A percentile compares a stretch with the other conserved stretches of the same genome.
These are phyloP conservation scores for Stenichneumon culpator DNA, from an alignment of 2,888 invertebrate species.

Conservation along the genomic window DNA sequence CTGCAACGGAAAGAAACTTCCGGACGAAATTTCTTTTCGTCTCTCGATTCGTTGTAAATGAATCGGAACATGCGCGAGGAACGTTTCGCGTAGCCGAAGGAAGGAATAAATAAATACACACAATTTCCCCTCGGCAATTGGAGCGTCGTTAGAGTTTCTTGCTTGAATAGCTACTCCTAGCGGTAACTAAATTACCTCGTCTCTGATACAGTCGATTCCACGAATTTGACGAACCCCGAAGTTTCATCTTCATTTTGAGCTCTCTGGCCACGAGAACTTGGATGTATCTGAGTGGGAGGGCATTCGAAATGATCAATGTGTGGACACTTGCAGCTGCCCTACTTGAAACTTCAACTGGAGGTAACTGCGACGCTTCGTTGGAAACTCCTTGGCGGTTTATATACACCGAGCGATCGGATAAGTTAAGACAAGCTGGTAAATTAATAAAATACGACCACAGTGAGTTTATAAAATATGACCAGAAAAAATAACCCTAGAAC, in stretches of 20 bases:
- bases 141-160: constrained; percentile 15
- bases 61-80: constrained; percentile 1
- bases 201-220: constrained; percentile 33
- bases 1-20: not conserved
- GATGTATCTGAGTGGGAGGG: constrained; percentile 23
- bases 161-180: not conserved
- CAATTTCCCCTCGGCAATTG: not conserved
- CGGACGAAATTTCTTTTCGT: not conserved
- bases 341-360: not conserved
- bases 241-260: constrained; percentile 7
- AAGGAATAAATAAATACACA: not conserved
- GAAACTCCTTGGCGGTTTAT: not conserved
- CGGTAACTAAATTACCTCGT: constrained; percentile 30
- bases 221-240: not conserved
- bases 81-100: not conserved
- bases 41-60: constrained; percentile 13
- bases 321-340: not conserved
- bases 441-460: too few species aligned
- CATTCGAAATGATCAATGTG: not conserved
- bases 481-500: too few species aligned
- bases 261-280: not conserved
- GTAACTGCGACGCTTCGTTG: constrained; percentile 13
- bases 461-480: too few species aligned
- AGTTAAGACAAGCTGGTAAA: too few species aligned
- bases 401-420: not conserved